Conservation (phyloP, 1,140 invertebrate species). For the Magallana ariakensis region DNA sequence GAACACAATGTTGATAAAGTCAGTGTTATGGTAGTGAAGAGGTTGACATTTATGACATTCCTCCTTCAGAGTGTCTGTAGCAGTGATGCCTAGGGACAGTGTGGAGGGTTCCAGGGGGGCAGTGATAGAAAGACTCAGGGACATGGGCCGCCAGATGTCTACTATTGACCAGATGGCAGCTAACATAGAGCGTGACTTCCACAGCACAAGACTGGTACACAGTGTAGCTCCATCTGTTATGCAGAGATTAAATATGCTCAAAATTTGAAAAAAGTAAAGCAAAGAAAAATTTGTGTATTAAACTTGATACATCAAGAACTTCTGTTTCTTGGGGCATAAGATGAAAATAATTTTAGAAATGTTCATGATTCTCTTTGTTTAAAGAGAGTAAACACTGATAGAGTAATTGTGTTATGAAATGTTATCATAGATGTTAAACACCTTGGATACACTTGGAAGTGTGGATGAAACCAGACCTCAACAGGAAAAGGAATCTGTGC, state of each 20-base stretch:
- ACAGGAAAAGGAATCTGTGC: not conserved
- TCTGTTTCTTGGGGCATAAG: too few relatives aligned
- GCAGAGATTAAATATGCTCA: too few relatives aligned
- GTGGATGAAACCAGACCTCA: conserved; percentile 15
- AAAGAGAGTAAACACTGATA: too few relatives aligned
- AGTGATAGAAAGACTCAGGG: conserved; percentile 67
- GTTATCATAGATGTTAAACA: conserved; percentile 54
- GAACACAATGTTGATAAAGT: too few relatives aligned
- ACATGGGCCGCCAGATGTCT: conserved; percentile 73
- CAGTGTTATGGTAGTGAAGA: too few relatives aligned
- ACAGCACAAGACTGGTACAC: conserved; percentile 71
- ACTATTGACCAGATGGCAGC: conserved; percentile 75
- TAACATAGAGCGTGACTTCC: conserved; percentile 75
- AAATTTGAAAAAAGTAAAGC: too few relatives aligned
- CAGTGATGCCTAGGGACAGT: conserved; percentile 68
- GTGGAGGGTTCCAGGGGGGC: conserved; percentile 64
- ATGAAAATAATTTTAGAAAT: too few relatives aligned
- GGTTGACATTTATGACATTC: not conserved
- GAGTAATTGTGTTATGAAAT: too few relatives aligned
- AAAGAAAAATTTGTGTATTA: too few relatives aligned
- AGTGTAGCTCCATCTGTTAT: not conserved
- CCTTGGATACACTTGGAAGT: conserved; percentile 47
- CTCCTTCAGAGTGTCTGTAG: conserved; percentile 65
- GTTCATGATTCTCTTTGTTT: too few relatives aligned
- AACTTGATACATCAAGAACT: too few relatives aligned